Evolutionary conservation across 1,140 invertebrate species (phyloP).

Genomic region (Neotoxoptera formosana): DNA sequence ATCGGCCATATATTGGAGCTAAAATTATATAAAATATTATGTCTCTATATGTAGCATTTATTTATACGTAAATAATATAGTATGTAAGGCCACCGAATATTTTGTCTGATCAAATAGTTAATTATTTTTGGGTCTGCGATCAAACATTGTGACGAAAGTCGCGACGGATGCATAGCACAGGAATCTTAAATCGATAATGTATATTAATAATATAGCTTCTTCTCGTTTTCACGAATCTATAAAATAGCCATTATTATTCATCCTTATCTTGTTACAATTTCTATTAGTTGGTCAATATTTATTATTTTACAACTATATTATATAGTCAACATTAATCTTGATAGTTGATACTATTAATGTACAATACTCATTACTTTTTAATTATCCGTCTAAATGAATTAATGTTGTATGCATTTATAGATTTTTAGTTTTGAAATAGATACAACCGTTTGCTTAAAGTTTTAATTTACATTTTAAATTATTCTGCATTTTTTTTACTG

Average conservation of each 20-base stretch:
- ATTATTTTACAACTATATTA: not conserved
- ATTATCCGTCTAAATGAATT: not conserved
- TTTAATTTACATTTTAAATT: not conserved
- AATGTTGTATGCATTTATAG: not conserved
- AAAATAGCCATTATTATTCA: not conserved
- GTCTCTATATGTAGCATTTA: not conserved
- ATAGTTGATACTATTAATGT: not conserved
- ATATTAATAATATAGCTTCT: too few species aligned
- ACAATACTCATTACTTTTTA: not conserved
- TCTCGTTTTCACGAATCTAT: too few species aligned
- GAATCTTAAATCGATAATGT: too few species aligned
- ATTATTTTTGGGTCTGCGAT: not conserved
- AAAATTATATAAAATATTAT: not conserved
- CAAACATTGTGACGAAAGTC: too few species aligned
- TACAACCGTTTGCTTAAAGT: not conserved
- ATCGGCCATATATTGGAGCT: too few species aligned
- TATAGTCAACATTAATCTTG: not conserved
- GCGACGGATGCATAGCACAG: too few species aligned
- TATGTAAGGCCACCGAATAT: not conserved
- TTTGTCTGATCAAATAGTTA: not conserved
- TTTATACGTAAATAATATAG: not conserved
- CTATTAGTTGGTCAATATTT: not conserved
- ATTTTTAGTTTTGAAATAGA: not conserved
- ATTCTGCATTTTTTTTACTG: not conserved
- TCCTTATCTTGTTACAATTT: too few species aligned